These are phyloP conservation scores for Entomobrya proxima DNA, from an alignment of 2,888 invertebrate species.

Conservation along the genomic window DNA sequence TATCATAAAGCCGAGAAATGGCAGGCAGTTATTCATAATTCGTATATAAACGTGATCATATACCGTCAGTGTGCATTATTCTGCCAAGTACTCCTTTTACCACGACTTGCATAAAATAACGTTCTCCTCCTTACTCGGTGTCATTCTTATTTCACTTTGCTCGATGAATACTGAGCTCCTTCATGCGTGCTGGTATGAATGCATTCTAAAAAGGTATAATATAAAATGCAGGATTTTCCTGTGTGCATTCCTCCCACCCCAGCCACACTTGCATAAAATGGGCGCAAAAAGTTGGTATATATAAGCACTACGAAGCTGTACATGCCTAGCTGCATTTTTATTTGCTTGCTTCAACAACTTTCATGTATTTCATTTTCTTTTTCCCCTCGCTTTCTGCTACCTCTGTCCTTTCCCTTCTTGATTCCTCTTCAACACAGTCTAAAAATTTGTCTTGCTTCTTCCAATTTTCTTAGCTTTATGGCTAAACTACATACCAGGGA, in stretches of 20 bases:
- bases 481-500: background rate
- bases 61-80: background rate
- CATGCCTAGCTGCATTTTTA: background rate
- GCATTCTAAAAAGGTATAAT: slow-evolving; percentile 11
- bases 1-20: slow-evolving; percentile 60
- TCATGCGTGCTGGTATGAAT: slow-evolving; percentile 37
- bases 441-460: background rate
- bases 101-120: background rate
- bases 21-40: background rate
- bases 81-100: background rate
- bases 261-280: slow-evolving; percentile 13
- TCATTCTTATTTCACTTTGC: background rate
- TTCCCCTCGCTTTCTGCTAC: background rate
- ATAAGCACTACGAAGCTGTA: background rate
- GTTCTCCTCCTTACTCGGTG: background rate
- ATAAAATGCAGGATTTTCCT: slow-evolving; percentile 33
- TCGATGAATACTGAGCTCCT: background rate
- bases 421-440: background rate
- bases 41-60: background rate
- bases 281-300: background rate
- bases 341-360: slow-evolving; percentile 3
- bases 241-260: slow-evolving; percentile 26
- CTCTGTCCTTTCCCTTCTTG: background rate
- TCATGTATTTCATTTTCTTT: slow-evolving; percentile 22
- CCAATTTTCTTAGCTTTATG: background rate